These are phyloP conservation scores for Podarcis raffonei DNA, from an alignment of 2,113 vertebrate species.

Conservation along the genomic window DNA sequence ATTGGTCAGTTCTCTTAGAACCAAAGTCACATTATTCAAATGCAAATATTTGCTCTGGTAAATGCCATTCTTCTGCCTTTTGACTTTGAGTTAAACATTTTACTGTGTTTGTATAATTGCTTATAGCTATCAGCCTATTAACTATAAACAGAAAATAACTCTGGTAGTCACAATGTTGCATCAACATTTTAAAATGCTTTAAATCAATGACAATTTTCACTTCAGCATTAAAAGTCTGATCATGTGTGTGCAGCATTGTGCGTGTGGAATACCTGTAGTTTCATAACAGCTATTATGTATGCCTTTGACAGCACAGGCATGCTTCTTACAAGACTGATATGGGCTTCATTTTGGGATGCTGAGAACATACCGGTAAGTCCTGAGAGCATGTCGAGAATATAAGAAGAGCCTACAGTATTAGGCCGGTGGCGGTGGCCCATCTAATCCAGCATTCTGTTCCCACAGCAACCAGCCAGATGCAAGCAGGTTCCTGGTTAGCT, in stretches of 20 bases:
- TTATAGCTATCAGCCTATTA: constrained; percentile 32
- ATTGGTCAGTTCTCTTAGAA: neutral
- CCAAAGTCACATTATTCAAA: neutral
- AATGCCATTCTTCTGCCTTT: neutral
- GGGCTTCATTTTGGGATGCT: neutral
- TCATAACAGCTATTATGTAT: neutral
- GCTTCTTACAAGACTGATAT: neutral
- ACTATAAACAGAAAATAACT: constrained; percentile 11
- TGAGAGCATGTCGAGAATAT: neutral
- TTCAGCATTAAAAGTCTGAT: neutral
- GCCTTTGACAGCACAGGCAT: neutral
- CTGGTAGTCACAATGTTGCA: neutral
- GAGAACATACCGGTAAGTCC: neutral
- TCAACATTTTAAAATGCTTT: constrained; percentile 22
- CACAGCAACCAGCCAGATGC: no score
- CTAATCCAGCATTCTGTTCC: no score
- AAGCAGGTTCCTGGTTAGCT: no score
- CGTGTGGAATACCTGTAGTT: neutral
- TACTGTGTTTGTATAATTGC: neutral
- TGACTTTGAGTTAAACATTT: neutral
- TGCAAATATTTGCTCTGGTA: neutral
- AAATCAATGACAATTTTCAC: constrained; percentile 29
- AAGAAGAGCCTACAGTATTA: neutral
- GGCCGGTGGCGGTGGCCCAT: no score
- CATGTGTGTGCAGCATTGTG: neutral